phyloP scores from a whole-genome alignment of 92 coral and sea anemone genomes.

The Siderastrea siderea region DNA sequence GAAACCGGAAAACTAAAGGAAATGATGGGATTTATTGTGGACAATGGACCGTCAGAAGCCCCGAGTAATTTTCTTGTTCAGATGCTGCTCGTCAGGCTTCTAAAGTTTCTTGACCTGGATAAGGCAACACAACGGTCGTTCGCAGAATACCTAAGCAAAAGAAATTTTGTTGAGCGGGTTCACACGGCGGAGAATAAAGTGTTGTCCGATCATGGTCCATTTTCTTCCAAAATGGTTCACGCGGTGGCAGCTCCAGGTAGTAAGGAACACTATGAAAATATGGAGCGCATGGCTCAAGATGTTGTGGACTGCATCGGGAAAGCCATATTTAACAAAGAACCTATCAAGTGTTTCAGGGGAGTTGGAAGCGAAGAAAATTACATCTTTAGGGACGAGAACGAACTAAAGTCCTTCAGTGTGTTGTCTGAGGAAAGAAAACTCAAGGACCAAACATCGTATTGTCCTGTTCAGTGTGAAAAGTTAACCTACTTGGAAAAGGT shows the following conservation, averaged over 20 bases:
- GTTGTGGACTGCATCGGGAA: constrained; percentile 20
- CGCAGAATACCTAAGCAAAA: constrained; percentile 64
- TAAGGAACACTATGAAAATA: constrained; percentile 34
- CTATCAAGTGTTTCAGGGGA: constrained; percentile 30
- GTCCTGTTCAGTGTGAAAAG: neutral
- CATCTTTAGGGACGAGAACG: constrained; percentile 24
- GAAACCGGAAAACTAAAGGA: constrained; percentile 35
- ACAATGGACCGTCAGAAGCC: constrained; percentile 41
- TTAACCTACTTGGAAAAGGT: constrained; percentile 22
- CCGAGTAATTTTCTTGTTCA: constrained; percentile 34
- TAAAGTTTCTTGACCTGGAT: constrained; percentile 44
- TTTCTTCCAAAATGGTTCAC: constrained; percentile 8
- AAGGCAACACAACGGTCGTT: constrained; percentile 29
- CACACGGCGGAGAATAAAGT: constrained; percentile 67
- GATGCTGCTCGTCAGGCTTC: constrained; percentile 17
- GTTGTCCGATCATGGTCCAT: constrained; percentile 61
- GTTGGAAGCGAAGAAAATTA: constrained; percentile 21
- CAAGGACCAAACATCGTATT: constrained; percentile 13
- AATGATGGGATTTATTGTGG: constrained; percentile 25
- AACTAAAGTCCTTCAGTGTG: constrained; percentile 6
- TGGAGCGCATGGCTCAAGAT: constrained; percentile 38
- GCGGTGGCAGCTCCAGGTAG: constrained; percentile 35
- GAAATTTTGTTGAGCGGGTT: constrained; percentile 49
- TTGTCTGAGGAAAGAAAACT: constrained; percentile 31
- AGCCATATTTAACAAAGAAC: constrained; percentile 34